Base-by-base conservation (phyloP, 2,888 invertebrate species). In the Drosophila peninsularis region DNA sequence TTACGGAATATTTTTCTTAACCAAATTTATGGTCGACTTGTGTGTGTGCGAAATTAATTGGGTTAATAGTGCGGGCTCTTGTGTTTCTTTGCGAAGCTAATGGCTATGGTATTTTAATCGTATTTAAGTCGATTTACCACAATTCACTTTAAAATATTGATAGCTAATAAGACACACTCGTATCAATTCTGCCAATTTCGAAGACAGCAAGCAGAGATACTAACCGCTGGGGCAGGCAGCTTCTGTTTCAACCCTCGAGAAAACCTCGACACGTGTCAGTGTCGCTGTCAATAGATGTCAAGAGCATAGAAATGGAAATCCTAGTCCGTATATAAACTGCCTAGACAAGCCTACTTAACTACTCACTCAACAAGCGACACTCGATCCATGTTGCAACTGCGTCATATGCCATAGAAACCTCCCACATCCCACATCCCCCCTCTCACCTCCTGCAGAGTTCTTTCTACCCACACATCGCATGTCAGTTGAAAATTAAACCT, bases 191-290 rank as follows among this genome's bases (percentile, higher is more conserved):
- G 76, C 68, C 67, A 76, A 72, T 71, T 76, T 50, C 10, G 56
- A 72, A 61, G 76, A 72, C 71, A 62, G 60, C 63, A 5, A 65
- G 37, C 71, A 64, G 71, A 64, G 66, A 71, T 63, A 75, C 34
- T 24, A 5, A 5, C 0, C 24, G 24, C 5, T 24, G 24, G 3
- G 4, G 24, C 27, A 30, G 7, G 6, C 27, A 37, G 30, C 24
- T 42, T 47, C 63, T 58, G 62, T 67, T 71, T 62, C 63, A 64
- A 75, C 75, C 76, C 74, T 70, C 58, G 32, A 52, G 62, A 47
- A 62, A 62, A 62, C 75, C 77, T 65, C 77, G 82, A 89, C 89
- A 89, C 89, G 89, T 89, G 89, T 88, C 90, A 82, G 72, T 84
- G 79, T 79, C 80, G 74, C 71, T 84, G 85, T 82, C 80, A 77